Percentiles rank a stretch among this genome's conserved stretches.
Evolutionary conservation across 1,140 invertebrate species (phyloP).

Genomic region (Battus philenor): DNA sequence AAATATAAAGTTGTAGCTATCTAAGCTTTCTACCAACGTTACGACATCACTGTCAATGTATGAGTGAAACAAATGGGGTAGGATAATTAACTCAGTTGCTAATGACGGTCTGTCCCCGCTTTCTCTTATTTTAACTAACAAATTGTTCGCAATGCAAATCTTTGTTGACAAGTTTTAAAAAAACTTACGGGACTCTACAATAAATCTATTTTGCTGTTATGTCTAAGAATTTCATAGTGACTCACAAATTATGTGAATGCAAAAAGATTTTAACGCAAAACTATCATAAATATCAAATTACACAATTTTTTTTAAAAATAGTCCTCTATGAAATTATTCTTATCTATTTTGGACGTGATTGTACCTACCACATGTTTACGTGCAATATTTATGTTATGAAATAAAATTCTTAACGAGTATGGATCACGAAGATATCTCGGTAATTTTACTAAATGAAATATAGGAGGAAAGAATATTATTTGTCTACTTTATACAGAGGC

Average conservation of each 20-base stretch:
- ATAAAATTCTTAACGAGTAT: no score
- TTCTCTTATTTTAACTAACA: conserved; percentile 11
- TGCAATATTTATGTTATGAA: no score
- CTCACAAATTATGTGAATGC: conserved; percentile 13
- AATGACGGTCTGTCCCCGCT: conserved; percentile 1
- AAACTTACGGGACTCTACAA: conserved; percentile 4
- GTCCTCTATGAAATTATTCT: no score
- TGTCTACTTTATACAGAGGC: no score
- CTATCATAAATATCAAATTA: conserved; percentile 14
- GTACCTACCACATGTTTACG: no score
- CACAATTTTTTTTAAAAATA: conserved; percentile 12
- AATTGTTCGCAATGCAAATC: conserved; percentile 8
- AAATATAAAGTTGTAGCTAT: no score
- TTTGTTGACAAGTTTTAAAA: conserved; percentile 3
- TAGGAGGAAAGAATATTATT: no score
- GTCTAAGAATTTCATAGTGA: conserved; percentile 6
- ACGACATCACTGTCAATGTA: conserved; percentile 2
- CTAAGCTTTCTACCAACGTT: no score
- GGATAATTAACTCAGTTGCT: conserved; percentile 14
- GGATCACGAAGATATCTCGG: no score
- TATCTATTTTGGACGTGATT: no score
- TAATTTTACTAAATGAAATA: no score
- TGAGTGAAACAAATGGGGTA: conserved; percentile 7
- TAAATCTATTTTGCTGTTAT: conserved; percentile 8
- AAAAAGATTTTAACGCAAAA: conserved; percentile 5